Base-by-base conservation (phyloP, 2,888 invertebrate genomes). In the Labia minor region DNA sequence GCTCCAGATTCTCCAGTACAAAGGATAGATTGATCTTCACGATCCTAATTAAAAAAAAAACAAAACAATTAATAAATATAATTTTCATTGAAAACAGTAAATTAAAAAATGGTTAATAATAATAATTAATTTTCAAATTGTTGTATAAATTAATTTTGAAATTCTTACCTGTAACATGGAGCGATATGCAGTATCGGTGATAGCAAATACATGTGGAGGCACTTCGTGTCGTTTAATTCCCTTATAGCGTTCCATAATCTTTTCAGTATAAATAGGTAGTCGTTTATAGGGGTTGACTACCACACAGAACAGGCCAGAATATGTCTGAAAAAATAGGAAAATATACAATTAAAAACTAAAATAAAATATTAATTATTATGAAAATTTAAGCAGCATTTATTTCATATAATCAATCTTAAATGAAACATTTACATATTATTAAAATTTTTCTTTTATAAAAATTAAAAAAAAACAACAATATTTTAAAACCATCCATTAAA, bases 1-100 rank as follows among this genome's bases (percentile, higher is more conserved):
- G 99, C 99, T 73, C 99, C 99, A n/a, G 98, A 99, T 81, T 99
- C 99, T 74, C 99, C 99, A 75, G 99, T 99, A 83, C 98, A 99
- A 72, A 99, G 83, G 77, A 99, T 99, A 65, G 97, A 96, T 82
- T 99, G 99, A 82, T 99, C 98, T 82, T 99, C 99, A 68, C 98
- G 90, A 82, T 99, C 98, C 98, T 80, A 70, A n/a, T n/a, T n/a
- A n/a, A n/a, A n/a, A n/a, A n/a, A 86, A 74, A 71, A 69, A 70
- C 70, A 70, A 72, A 72, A 71, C 68, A 70, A 67, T 26, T 26
- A 26, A 26, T 26, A 3, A 26, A 26, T n/a, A n/a, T n/a, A n/a
- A n/a, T n/a, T n/a, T n/a, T n/a, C n/a, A n/a, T n/a, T n/a, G n/a
- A n/a, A n/a, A n/a, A n/a, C n/a, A n/a, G n/a, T n/a, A n/a, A n/a